Evolutionary conservation across 2,113 vertebrate genomes (phyloP), one percentile per base, ranked within the genome.

Genomic region (Corydoras sp.): DNA sequence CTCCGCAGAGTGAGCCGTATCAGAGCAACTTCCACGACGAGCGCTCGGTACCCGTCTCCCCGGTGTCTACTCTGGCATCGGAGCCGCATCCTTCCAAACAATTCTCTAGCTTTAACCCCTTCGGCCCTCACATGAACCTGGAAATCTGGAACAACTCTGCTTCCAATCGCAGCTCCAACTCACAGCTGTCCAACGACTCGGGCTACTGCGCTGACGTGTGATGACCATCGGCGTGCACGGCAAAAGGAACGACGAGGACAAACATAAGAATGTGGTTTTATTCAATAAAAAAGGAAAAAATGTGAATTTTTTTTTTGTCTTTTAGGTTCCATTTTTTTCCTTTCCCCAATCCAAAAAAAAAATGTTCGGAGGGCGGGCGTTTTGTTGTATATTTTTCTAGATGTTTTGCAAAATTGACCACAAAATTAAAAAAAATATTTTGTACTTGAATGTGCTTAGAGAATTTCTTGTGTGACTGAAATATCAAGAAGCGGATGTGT

Each of bases 61-160:
- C 93, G 0, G 90, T 93, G 73, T 84, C 94, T 0, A 83, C 91
- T 61, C 87, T 92, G 3, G 84, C 83, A 14, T 58, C 64, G 8
- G 64, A 79, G 86, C 85, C 81, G 62, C 4, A 73, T 7, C 90
- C 91, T 53, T 88, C 90, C 53, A 91, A 93, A 55, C 95, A 93
- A 78, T 96, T 92, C 78, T 92, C 93, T 0, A 93, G 92, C 79
- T 99, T 98, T 83, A 91, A 98, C 84, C 97, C 94, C 0, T 99
- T 99, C 31, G 95, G 95, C 83, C 92, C 95, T 31, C 96, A 95
- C 85, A 95, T 99, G 95, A 94, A 98, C 85, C 92, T 99, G 89
- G 96, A 98, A 90, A 99, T 99, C 85, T 97, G 96, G 97, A 95
- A 96, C 89, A 95, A 95, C 88, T 91, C 92, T 62, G 89, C 96